These are phyloP conservation scores for Rhodeus uyekii DNA, from an alignment of 2,797 vertebrate genomes.

Conservation along the genomic window DNA sequence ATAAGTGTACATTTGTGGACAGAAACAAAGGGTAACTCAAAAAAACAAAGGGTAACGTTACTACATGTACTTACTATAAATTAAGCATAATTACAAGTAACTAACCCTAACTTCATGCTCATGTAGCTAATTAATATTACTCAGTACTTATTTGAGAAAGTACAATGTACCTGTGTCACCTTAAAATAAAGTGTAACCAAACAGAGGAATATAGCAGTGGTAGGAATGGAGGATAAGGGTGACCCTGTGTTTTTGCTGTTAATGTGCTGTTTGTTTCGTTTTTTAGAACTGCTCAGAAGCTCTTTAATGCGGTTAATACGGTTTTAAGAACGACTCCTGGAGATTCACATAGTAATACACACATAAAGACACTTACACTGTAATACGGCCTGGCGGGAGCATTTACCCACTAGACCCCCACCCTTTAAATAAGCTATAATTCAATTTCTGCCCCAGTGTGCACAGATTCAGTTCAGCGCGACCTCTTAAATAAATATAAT, in stretches of 20 bases:
- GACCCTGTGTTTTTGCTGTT: neutral
- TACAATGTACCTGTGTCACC: too few relatives aligned
- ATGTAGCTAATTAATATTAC: too few relatives aligned
- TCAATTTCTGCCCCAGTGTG: neutral
- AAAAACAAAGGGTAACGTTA: too few relatives aligned
- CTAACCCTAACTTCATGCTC: too few relatives aligned
- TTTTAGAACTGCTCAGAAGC: neutral
- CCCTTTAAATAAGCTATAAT: neutral
- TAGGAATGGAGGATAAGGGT: neutral
- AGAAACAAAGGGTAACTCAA: too few relatives aligned
- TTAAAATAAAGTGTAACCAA: neutral
- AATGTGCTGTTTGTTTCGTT: too few relatives aligned
- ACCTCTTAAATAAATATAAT: constrained; percentile 9
- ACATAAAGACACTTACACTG: neutral
- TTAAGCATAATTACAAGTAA: too few relatives aligned
- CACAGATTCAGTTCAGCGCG: neutral
- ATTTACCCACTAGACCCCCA: neutral
- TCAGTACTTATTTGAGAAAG: too few relatives aligned
- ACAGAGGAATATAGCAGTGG: neutral
- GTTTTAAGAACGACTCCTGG: neutral
- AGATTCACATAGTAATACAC: neutral
- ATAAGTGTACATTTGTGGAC: neutral
- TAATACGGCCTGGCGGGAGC: neutral
- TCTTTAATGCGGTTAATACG: neutral
- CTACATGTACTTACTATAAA: too few relatives aligned